Evolutionary conservation across 2,113 vertebrate genomes (phyloP).

Genomic region (Limanda limanda): DNA sequence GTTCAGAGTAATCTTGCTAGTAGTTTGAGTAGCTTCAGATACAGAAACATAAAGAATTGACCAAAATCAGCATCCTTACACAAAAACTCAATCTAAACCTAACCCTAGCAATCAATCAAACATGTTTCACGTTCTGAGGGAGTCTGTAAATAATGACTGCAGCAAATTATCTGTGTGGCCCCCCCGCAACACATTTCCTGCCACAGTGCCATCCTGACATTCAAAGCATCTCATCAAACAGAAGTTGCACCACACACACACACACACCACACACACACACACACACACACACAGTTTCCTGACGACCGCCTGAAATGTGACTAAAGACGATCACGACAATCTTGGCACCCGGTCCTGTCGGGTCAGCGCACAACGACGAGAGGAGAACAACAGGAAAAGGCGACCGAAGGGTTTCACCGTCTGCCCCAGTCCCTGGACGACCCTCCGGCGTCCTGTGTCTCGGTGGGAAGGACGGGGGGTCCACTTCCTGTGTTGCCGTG

Average conservation of each 20-base stretch:
- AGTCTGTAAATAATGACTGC: slow-evolving; percentile 1
- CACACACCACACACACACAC: not conserved
- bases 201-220: slow-evolving; percentile 25
- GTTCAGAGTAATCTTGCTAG: no score
- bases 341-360: slow-evolving; percentile 12
- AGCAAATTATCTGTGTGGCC: not conserved
- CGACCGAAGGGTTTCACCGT: slow-evolving; percentile 37
- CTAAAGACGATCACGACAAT: slow-evolving; percentile 2
- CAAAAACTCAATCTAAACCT: not conserved
- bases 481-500: slow-evolving; percentile 64
- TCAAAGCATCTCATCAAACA: slow-evolving; percentile 25
- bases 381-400: slow-evolving; percentile 73
- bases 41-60: no score
- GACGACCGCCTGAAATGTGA: slow-evolving; percentile 7
- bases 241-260: not conserved
- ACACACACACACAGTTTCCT: slow-evolving; percentile 40
- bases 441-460: slow-evolving; percentile 51
- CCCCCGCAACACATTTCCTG: slow-evolving; percentile 59
- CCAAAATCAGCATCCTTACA: not conserved
- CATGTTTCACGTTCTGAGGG: not conserved
- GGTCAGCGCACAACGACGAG: slow-evolving; percentile 7
- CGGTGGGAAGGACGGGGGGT: slow-evolving; percentile 29
- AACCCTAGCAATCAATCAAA: not conserved
- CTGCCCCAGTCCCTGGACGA: slow-evolving; percentile 20
- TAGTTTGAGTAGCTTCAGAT: no score